These are phyloP conservation scores for Tetragnatha montana DNA, from an alignment of 2,888 invertebrate species.

Conservation along the genomic window DNA sequence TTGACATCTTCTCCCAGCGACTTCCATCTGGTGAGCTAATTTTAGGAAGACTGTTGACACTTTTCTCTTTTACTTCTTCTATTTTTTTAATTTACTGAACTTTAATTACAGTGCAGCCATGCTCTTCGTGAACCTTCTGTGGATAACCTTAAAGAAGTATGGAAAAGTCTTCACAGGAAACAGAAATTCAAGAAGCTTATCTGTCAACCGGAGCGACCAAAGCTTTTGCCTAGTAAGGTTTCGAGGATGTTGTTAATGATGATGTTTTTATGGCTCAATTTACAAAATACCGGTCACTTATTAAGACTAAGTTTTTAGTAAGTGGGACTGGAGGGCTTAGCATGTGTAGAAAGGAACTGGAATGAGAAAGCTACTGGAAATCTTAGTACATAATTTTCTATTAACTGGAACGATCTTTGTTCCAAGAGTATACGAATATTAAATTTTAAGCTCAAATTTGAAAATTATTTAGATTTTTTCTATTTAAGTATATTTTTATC, in stretches of 20 bases:
- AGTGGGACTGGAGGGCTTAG: too few species aligned
- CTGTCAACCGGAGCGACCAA: background rate
- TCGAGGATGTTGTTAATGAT: background rate
- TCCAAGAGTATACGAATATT: too few species aligned
- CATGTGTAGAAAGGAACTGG: too few species aligned
- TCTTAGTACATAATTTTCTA: too few species aligned
- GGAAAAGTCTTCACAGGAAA: conserved; percentile 49
- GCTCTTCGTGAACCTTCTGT: conserved; percentile 43
- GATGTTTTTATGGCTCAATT: background rate
- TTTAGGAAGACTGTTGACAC: background rate
- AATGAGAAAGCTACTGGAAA: too few species aligned
- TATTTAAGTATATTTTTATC: too few species aligned
- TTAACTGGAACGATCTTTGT: too few species aligned
- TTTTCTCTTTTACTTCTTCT: background rate
- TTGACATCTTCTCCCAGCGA: conserved; percentile 51
- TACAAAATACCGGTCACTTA: too few species aligned
- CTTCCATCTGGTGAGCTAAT: conserved; percentile 50
- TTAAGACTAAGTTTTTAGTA: too few species aligned
- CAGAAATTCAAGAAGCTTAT: conserved; percentile 27
- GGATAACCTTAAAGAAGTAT: conserved; percentile 51
- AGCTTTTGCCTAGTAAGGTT: conserved; percentile 10
- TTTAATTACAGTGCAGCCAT: conserved; percentile 58
- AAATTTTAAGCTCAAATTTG: too few species aligned
- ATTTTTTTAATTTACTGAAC: background rate
- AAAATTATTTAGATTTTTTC: too few species aligned